Evolutionary conservation across 2,888 invertebrate genomes (phyloP), one percentile per base, ranked within the genome.

Genomic region (Macrophya alboannulata): DNA sequence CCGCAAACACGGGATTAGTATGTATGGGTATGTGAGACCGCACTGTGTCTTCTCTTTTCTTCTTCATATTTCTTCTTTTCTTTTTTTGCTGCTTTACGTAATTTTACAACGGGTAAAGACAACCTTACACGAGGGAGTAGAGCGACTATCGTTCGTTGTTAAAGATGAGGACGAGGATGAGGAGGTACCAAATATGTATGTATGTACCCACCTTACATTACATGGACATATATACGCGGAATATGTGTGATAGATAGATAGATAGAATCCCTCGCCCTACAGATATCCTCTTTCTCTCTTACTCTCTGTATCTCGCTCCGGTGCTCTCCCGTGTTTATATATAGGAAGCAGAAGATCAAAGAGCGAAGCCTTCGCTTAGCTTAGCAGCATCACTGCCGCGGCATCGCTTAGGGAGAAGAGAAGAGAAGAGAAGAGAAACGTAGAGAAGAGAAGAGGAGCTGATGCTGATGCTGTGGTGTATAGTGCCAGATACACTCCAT

Each of bases 281-380:
- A 40, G 40, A 37, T 37, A 62, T n/a, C 12, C 71, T 71, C 71
- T 71, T 71, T 71, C 71, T 71, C 71, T 71, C 17, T 71, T n/a
- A 4, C 40, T 71, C 71, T 40, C 71, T 71, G 81, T 85, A 84
- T 72, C 84, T 76, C 81, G 79, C 65, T 68, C 85, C 87, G 65
- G 59, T 85, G 85, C 76, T 83, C 84, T 85, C 84, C 88, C 89
- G 90, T 91, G 92, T 92, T 92, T 92, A 92, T 92, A 92, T 92
- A 92, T 92, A 92, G 92, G 91, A 92, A 92, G 90, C 91, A 88
- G 89, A 92, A 93, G 92, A 92, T 92, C 93, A 93, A 92, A 93
- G 92, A 90, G 90, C 91, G 83, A 83, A 68, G 88, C 88, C 91
- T 92, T 91, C 91, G 91, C 90, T 90, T 90, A 90, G 90, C 91